These are phyloP conservation scores for Laticauda colubrina DNA, from an alignment of 2,113 vertebrate genomes.

Conservation along the genomic window DNA sequence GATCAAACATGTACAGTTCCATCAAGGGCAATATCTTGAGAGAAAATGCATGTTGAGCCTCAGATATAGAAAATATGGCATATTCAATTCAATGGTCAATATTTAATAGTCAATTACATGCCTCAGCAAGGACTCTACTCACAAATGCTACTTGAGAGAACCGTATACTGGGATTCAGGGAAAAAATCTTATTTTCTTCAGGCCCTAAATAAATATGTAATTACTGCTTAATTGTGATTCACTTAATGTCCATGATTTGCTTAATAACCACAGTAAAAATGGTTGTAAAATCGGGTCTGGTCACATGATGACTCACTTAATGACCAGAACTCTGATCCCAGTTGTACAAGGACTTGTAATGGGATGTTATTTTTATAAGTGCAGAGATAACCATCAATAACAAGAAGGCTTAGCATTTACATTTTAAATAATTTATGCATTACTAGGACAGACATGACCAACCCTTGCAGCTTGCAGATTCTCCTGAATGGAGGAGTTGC, in stretches of 20 bases:
- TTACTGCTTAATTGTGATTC: neutral
- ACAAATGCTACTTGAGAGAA: neutral
- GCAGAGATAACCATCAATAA: neutral
- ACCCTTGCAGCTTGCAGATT: neutral
- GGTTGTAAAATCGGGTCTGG: neutral
- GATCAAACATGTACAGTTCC: neutral
- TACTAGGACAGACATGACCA: neutral
- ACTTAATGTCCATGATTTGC: neutral
- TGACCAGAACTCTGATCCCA: neutral
- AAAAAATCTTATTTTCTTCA: neutral
- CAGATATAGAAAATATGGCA: neutral
- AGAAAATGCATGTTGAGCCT: neutral
- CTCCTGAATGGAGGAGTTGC: neutral
- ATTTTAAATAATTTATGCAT: neutral
- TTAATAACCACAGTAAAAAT: neutral
- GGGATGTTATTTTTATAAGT: neutral
- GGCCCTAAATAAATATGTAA: neutral
- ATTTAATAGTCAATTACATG: neutral
- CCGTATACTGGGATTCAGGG: neutral
- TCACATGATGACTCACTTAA: neutral
- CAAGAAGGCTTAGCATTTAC: neutral
- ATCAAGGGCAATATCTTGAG: neutral
- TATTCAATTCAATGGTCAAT: neutral
- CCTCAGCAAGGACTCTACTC: neutral
- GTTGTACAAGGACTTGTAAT: neutral